Conservation (phyloP, 2,888 invertebrate species). For the Sinodicranocentrus sp. region DNA sequence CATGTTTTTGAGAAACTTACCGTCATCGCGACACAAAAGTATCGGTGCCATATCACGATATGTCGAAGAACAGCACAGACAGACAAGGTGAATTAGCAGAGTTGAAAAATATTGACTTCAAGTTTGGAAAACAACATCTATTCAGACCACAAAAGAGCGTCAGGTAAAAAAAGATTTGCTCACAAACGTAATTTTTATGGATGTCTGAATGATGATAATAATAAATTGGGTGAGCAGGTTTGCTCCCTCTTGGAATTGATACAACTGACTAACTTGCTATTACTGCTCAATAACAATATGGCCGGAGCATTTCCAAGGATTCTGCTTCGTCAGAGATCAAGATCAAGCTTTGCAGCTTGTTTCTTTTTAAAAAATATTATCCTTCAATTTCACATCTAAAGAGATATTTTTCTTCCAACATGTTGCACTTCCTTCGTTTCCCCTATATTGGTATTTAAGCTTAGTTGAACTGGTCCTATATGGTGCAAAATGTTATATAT, state of each 20-base stretch:
- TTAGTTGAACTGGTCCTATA: conserved; percentile 16
- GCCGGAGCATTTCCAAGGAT: conserved; percentile 41
- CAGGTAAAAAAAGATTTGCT: too few species aligned
- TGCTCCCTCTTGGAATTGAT: neutral
- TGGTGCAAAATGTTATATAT: neutral
- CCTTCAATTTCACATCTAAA: neutral
- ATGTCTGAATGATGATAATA: conserved; percentile 30
- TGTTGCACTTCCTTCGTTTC: conserved; percentile 49
- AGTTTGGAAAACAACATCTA: conserved; percentile 4
- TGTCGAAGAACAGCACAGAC: conserved; percentile 20
- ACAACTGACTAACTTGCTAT: neutral
- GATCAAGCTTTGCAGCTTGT: conserved; percentile 46
- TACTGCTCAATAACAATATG: neutral
- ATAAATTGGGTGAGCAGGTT: conserved; percentile 60
- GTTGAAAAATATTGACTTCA: neutral
- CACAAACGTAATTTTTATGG: too few species aligned
- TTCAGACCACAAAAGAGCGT: too few species aligned
- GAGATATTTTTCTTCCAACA: conserved; percentile 43
- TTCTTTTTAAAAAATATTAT: conserved; percentile 36
- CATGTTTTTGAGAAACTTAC: conserved; percentile 53
- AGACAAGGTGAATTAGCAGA: conserved; percentile 26
- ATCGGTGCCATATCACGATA: conserved; percentile 51
- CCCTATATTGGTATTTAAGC: conserved; percentile 6
- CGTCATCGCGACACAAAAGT: conserved; percentile 51
- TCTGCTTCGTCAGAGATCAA: conserved; percentile 52